Evolutionary conservation across 2,113 vertebrate species (phyloP), one percentile per base, ranked within the genome.

Genomic region (Siphamia tubifer): DNA sequence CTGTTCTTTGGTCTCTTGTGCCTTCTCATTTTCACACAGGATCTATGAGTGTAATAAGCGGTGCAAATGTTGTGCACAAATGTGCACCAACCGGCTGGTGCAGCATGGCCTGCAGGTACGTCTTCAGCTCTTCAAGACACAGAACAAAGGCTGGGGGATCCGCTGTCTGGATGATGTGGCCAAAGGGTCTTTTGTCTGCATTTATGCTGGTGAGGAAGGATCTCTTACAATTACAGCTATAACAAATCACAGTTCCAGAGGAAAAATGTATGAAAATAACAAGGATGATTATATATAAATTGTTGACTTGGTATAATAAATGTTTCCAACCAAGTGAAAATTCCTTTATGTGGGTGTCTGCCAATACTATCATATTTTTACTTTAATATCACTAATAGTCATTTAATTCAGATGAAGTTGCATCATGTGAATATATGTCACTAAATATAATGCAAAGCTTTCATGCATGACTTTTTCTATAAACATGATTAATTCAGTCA

Each of bases 101-200:
- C 98, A 99, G 43, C 98, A 98, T 0, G 98, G 98, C 17, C 92
- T 99, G 4, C 98, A 99, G 61, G 96, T 99, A 36, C 88, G 97
- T 0, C 95, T 99, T n/a, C 98, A 99, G 88, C 92, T 99, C 3
- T 99, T 99, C 88, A 99, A 99, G 86, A 99, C 98, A 0, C 96
- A 98, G 88, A 98, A 99, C 92, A 99, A 99, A 66, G 98, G 98
- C 16, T 99, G 98, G 98, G 98, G 98, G 39, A 99, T 99, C 60
- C 95, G 97, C 51, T 98, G 98, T 87, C 89, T 99, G 10, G 98
- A 99, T 0, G 97, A 98, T 4, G 95, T 99, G 0, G 97, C 96
- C 53, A 98, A 97, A 32, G 98, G 98, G 62, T 99, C 98, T 4
- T 99, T 98, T 2, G 96, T 99, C 74, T 99, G 98, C 84, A 98